Conservation (phyloP, 2,797 vertebrate species). For the Serranus cabrilla region DNA sequence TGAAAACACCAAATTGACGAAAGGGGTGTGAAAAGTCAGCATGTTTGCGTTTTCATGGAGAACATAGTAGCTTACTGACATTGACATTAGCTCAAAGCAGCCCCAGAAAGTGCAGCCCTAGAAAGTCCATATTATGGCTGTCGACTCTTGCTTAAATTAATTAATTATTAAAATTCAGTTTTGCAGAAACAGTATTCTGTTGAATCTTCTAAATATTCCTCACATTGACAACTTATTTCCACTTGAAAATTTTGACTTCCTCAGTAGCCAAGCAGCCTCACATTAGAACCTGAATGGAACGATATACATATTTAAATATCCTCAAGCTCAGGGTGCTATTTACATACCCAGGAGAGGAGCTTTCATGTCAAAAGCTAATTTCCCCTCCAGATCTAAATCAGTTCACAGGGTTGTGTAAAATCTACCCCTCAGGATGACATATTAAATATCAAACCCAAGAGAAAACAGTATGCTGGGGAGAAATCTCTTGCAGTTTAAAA, state of each 20-base stretch:
- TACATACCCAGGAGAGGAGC: conserved; percentile 51
- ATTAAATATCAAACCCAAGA: conserved; percentile 48
- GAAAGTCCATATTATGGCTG: background rate
- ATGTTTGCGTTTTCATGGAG: background rate
- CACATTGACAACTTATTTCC: background rate
- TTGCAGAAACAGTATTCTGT: conserved; percentile 4
- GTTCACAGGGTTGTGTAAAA: conserved; percentile 45
- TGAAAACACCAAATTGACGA: no score
- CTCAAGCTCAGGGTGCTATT: conserved; percentile 42
- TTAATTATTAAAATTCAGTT: background rate
- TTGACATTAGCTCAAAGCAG: background rate
- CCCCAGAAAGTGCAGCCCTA: background rate
- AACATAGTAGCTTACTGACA: background rate
- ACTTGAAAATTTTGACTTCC: conserved; percentile 11
- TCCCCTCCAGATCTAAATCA: conserved; percentile 52
- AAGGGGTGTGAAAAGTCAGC: background rate
- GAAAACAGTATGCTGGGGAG: conserved; percentile 27
- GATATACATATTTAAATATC: conserved; percentile 52
- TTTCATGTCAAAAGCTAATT: conserved; percentile 69
- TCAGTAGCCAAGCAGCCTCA: conserved; percentile 10
- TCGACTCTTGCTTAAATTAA: background rate
- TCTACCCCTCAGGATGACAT: conserved; percentile 46
- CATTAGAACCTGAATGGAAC: conserved; percentile 31
- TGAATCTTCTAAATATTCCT: conserved; percentile 4
- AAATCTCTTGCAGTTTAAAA: conserved; percentile 24